Conservation (phyloP, 2,888 invertebrate species). For the Norana najaformis region DNA sequence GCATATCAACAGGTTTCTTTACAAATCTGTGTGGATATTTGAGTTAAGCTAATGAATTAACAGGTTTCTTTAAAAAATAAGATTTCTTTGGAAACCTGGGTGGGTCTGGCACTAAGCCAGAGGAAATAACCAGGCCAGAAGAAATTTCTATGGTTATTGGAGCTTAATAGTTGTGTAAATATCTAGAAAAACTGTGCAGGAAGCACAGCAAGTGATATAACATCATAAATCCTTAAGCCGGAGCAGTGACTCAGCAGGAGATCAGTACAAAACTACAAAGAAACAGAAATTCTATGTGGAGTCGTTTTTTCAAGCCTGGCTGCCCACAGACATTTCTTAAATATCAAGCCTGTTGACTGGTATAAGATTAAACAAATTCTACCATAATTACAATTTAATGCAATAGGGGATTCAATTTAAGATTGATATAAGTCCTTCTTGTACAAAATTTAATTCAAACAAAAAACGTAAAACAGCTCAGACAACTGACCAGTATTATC, state of each 20-base stretch:
- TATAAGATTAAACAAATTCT: neutral
- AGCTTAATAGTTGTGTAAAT: neutral
- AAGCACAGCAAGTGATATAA: too few relatives aligned
- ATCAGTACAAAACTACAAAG: neutral
- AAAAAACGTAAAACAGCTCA: neutral
- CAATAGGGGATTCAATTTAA: neutral
- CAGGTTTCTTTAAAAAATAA: neutral
- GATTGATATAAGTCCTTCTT: neutral
- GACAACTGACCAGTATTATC: neutral
- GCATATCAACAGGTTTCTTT: neutral
- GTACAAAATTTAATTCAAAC: neutral
- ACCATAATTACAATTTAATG: slow-evolving; percentile 9
- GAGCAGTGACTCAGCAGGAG: neutral
- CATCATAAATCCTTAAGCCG: neutral
- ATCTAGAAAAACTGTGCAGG: too few relatives aligned
- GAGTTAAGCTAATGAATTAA: neutral
- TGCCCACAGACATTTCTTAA: neutral
- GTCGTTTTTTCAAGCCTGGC: neutral
- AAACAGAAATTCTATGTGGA: neutral
- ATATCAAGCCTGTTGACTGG: neutral
- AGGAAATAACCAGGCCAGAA: neutral
- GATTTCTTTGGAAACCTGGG: too few relatives aligned
- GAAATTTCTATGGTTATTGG: neutral
- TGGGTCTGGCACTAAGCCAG: neutral
- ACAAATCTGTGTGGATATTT: neutral